These are phyloP conservation scores for Caracal caracal DNA, from an alignment of 2,113 vertebrate genomes.

Conservation along the genomic window DNA sequence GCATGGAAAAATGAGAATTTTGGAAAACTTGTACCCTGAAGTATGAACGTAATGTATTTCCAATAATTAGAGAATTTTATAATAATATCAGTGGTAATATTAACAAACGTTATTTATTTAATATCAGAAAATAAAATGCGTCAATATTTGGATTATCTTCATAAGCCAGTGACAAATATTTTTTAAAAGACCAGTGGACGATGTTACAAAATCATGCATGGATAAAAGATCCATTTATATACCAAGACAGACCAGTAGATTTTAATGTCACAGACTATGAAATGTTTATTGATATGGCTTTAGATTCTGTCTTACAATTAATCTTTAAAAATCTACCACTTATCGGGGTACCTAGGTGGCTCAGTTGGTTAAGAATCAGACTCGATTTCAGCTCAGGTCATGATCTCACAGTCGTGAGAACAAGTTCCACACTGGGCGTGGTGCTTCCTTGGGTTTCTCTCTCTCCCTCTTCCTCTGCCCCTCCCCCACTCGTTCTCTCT, in stretches of 20 bases:
- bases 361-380: no score
- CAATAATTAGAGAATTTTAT: slow-evolving; percentile 10
- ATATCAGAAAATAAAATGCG: slow-evolving; percentile 24
- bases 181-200: neutral
- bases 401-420: no score
- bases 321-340: slow-evolving; percentile 1
- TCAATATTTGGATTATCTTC: neutral
- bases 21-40: neutral
- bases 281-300: neutral
- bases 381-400: no score
- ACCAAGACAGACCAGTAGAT: neutral
- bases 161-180: neutral
- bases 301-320: neutral
- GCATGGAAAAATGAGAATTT: slow-evolving; percentile 26
- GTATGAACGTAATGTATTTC: neutral
- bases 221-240: neutral
- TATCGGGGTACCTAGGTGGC: no score
- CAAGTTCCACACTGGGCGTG: no score
- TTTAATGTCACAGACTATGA: neutral
- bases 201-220: neutral
- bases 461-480: no score
- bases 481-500: no score
- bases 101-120: neutral
- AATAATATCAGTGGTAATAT: neutral
- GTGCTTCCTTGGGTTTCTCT: no score